phyloP scores from a whole-genome alignment of 2,113 vertebrate species.

The Prinia subflava region DNA sequence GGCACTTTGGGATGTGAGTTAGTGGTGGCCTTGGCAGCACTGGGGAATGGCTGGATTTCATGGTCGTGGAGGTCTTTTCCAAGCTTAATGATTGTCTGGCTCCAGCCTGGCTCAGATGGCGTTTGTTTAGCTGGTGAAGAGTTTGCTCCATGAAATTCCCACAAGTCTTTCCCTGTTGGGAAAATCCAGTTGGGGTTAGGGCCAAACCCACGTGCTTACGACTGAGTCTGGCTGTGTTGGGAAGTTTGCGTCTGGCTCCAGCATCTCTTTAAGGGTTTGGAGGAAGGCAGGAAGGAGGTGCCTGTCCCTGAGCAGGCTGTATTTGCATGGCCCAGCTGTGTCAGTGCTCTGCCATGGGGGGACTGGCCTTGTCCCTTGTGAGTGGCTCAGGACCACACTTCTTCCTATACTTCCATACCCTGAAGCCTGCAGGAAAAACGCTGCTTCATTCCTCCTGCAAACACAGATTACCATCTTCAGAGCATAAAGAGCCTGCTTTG shows the following conservation, averaged over 20 bases:
- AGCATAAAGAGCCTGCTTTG: not conserved
- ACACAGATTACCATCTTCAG: not conserved
- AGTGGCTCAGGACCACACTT: accelerated
- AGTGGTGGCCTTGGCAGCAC: not conserved
- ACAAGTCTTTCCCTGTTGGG: not conserved
- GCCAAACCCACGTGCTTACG: not conserved
- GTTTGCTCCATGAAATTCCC: not conserved
- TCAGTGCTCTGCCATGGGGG: not conserved
- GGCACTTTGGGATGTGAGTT: not conserved
- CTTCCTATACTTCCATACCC: not conserved
- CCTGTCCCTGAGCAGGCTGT: not conserved
- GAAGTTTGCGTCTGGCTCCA: not conserved
- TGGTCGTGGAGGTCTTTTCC: not conserved
- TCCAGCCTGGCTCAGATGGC: not conserved
- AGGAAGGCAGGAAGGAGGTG: not conserved
- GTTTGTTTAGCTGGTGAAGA: not conserved
- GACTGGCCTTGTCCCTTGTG: accelerated
- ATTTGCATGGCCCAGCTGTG: not conserved
- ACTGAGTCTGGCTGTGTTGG: accelerated
- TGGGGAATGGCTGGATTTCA: not conserved
- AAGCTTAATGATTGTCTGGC: not conserved
- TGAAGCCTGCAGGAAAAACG: not conserved
- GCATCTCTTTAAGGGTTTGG: not conserved
- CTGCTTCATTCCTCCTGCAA: not conserved
- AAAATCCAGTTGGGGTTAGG: not conserved